phyloP scores from a whole-genome alignment of 2,888 invertebrate genomes.

The Germaria angustata region DNA sequence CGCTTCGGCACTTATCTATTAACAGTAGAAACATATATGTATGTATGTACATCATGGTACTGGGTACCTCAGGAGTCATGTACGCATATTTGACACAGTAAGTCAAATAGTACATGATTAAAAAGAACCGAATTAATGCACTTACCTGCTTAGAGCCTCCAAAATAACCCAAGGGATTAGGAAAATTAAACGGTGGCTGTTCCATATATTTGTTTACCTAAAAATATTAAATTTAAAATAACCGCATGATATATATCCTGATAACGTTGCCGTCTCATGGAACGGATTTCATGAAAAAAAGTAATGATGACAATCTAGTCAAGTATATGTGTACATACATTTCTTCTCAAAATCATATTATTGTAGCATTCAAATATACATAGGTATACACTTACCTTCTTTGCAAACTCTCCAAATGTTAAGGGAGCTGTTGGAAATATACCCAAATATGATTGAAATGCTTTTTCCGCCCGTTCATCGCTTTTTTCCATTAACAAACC shows the following conservation, averaged over 20 bases:
- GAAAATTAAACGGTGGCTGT: conserved; percentile 92
- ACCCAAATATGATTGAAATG: conserved; percentile 90
- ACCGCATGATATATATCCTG: too few species aligned
- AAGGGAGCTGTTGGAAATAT: conserved; percentile 89
- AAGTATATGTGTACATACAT: too few species aligned
- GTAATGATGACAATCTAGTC: too few species aligned
- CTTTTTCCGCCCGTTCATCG: conserved; percentile 83
- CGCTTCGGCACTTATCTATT: conserved; percentile 91
- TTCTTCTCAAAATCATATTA: too few species aligned
- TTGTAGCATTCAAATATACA: too few species aligned
- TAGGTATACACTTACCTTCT: conserved; percentile 75
- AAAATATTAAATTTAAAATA: conserved; percentile 51
- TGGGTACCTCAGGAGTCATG: too few species aligned
- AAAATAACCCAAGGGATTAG: conserved; percentile 87
- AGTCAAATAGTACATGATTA: not conserved
- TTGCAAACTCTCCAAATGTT: conserved; percentile 87
- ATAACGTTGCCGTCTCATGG: too few species aligned
- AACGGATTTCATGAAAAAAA: too few species aligned
- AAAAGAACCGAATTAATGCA: not conserved
- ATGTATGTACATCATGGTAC: not conserved
- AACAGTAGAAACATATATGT: not conserved
- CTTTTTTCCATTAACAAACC: conserved; percentile 85
- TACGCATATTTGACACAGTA: not conserved
- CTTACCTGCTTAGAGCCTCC: conserved; percentile 87
- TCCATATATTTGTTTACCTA: conserved; percentile 91